phyloP scores from a whole-genome alignment of 2,113 vertebrate species.

The Morone saxatilis region DNA sequence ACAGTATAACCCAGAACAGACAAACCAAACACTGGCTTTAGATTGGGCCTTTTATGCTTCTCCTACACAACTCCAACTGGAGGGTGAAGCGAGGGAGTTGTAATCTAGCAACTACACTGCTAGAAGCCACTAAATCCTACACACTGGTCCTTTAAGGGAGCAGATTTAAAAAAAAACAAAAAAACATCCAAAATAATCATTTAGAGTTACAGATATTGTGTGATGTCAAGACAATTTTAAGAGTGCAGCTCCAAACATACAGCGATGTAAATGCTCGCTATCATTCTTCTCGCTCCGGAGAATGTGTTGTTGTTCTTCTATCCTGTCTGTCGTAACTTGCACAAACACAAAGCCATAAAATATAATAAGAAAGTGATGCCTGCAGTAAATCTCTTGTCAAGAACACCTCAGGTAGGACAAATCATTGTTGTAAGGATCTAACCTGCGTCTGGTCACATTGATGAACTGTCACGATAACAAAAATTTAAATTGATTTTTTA shows the following conservation, averaged over 20 bases:
- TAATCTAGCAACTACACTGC: too few species aligned
- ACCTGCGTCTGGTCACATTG: too few species aligned
- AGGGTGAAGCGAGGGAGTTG: too few species aligned
- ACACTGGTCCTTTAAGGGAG: neutral
- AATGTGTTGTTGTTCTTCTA: neutral
- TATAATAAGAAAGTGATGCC: neutral
- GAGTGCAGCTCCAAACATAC: neutral
- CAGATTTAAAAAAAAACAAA: neutral
- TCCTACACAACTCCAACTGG: too few species aligned
- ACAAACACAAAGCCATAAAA: neutral
- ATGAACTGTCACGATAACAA: too few species aligned
- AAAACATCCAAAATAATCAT: neutral
- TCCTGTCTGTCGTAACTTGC: neutral
- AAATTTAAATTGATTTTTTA: too few species aligned
- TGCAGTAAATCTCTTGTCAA: neutral
- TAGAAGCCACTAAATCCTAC: too few species aligned
- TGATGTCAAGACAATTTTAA: neutral
- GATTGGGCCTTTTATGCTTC: too few species aligned
- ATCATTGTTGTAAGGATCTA: neutral
- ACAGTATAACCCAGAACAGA: too few species aligned
- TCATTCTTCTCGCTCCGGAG: neutral
- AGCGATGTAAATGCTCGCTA: neutral
- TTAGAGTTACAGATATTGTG: neutral
- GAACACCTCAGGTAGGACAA: too few species aligned
- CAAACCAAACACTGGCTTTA: too few species aligned